Evolutionary conservation across 2,797 vertebrate species (phyloP), one percentile per base, ranked within the genome.

Genomic region (Petrocephalus sullivani): DNA sequence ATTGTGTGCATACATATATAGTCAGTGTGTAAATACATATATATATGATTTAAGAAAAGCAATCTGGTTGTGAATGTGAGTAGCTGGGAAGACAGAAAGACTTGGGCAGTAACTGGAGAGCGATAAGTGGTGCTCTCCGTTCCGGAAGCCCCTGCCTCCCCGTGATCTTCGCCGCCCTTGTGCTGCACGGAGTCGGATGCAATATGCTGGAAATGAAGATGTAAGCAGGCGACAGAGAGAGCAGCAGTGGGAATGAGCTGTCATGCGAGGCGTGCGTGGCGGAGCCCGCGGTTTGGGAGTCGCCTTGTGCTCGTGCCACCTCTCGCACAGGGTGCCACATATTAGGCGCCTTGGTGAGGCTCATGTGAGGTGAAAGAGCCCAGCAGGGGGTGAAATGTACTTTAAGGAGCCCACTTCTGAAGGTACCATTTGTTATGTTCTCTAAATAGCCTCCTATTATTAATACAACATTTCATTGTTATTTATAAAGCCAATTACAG

Each of bases 191-290:
- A 87, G 89, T 89, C 88, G 56, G 60, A 64, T 60, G 87, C 14
- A 86, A 91, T 49, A 61, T 90, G 83, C 61, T 21, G 49, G 53
- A 85, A 78, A 23, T 49, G 64, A 85, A 90, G 87, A 88, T 89
- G 87, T 57, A 67, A 28, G 28, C 92, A 92, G 91, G 92, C 89
- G 92, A 95, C 93, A 93, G 91, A 85, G 90, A 91, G 90, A 91
- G 89, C 89, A 91, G 92, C 94, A 94, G 94, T 92, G 94, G 93
- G 94, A 94, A 92, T 91, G 93, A 95, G 94, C 95, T 96, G 95
- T 95, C 95, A 95, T 92, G 91, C 0, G 90, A 89, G 88, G 90
- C 87, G 57, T 57, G 0, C 41, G 88, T 88, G 88, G 89, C 89
- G 87, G 89, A 89, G 88, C 28, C 91, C 90, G 92, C 92, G 90